Evolutionary conservation across 2,113 vertebrate genomes (phyloP).

Genomic region (Pongo abelii): DNA sequence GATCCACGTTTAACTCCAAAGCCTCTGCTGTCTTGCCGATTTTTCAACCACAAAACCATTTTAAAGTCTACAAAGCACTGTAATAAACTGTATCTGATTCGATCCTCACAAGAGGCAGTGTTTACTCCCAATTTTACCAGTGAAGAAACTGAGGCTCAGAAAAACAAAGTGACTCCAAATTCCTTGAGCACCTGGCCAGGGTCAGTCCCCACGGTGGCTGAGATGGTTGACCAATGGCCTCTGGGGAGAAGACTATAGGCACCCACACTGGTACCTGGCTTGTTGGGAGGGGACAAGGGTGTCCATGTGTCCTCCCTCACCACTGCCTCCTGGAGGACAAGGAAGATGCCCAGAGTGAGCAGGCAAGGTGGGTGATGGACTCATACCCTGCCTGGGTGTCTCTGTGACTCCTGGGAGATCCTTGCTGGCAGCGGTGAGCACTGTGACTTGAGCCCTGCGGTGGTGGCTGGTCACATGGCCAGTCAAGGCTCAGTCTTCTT

Average conservation of each 20-base stretch:
- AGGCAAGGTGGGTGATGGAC: accelerated
- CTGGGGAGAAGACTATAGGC: neutral
- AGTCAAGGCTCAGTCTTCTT: neutral
- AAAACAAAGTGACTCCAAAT: neutral
- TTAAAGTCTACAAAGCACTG: neutral
- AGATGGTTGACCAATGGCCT: neutral
- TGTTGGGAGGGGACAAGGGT: too few species aligned
- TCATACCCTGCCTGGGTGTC: neutral
- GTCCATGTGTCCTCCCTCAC: neutral
- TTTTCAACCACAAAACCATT: neutral
- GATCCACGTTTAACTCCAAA: neutral
- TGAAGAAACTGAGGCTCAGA: neutral
- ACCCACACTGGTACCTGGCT: neutral
- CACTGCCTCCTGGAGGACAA: neutral
- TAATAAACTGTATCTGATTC: neutral
- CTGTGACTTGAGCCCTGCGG: neutral
- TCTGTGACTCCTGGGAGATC: neutral
- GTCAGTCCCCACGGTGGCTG: accelerated
- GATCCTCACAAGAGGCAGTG: neutral
- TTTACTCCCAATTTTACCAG: neutral
- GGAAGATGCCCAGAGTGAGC: neutral
- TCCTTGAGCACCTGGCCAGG: neutral
- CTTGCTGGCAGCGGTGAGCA: neutral
- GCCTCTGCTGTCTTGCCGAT: neutral
- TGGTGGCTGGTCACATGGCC: neutral